Evolutionary conservation across 2,797 vertebrate species (phyloP), one percentile per base, ranked within the genome.

Genomic region (Hydrophis major): DNA sequence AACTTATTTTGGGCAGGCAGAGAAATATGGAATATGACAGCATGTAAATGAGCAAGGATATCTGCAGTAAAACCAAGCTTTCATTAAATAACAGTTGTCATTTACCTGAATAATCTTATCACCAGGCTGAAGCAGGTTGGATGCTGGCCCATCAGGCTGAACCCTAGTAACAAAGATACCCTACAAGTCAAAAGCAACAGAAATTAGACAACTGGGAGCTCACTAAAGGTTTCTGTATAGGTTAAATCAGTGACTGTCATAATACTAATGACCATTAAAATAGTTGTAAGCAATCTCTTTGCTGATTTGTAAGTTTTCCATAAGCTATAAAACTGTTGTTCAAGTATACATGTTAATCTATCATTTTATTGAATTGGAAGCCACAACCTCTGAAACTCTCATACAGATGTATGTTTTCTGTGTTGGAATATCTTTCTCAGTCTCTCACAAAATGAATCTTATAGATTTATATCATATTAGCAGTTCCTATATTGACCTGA

Each of bases 121-220:
- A 95, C 99, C 99, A 61, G 99, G 99, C 98, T 98, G 99, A 96
- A 99, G 98, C 96, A 98, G 97, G 94, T 98, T 98, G 97, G 98
- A 97, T 74, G 99, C 99, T 60, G 99, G 99, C 96, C 99, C 99
- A 92, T 99, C 99, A 99, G 99, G 99, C 98, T 99, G 99, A 99
- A 99, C 99, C 99, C 99, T 99, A 99, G 99, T 99, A 99, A 99
- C 99, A 99, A 99, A 99, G 99, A 99, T 99, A 99, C 99, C 99
- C 99, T 99, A 99, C 99, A 99, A 99, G 99, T 99, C 99, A 99
- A 99, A 99, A 99, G 98, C 99, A 99, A 99, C 98, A 99, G 97
- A 99, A 98, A 99, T 99, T 99, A 99, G 99, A 98, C 99, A 98
- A 98, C 98, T 98, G 96, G 97, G 95, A 97, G 95, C 96, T 96